Evolutionary conservation across 2,113 vertebrate species (phyloP).

Genomic region (Bubo scandiacus): DNA sequence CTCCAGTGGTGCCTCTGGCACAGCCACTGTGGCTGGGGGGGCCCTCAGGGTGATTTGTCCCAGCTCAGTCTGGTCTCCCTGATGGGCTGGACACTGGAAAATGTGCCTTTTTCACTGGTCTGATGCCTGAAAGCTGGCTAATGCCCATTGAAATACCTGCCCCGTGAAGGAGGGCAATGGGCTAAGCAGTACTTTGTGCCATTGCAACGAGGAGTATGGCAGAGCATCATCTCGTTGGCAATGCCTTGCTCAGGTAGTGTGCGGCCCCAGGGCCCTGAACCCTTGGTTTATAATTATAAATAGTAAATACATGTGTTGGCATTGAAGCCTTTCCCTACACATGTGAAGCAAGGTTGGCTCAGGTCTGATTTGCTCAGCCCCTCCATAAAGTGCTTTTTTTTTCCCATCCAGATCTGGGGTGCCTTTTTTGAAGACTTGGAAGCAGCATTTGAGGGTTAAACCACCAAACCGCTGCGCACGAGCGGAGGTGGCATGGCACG

Average conservation of each 20-base stretch:
- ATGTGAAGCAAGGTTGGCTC: rapidly evolving
- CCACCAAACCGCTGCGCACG: rapidly evolving
- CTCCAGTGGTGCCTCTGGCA: background rate
- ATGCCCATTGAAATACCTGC: rapidly evolving
- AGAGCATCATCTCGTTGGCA: background rate
- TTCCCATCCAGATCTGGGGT: background rate
- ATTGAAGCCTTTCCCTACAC: background rate
- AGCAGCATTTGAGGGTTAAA: background rate
- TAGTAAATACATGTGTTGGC: rapidly evolving
- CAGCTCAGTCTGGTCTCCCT: rapidly evolving
- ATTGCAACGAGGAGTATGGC: rapidly evolving
- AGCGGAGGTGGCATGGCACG: rapidly evolving
- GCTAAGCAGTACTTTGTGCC: background rate
- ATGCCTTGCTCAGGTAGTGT: rapidly evolving
- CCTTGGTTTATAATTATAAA: background rate
- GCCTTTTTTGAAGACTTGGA: background rate
- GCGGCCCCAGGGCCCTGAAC: background rate
- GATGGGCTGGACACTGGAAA: background rate
- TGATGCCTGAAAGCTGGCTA: background rate
- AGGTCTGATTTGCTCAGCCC: background rate
- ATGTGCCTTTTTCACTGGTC: background rate
- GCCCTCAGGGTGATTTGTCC: background rate
- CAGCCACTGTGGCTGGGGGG: rapidly evolving
- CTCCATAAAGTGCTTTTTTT: background rate
- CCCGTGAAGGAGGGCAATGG: rapidly evolving